A percentile compares a stretch with the other conserved stretches of the same genome.
These are phyloP conservation scores for Taenioides sp. DNA, from an alignment of 2,797 vertebrate genomes.

Conservation along the genomic window DNA sequence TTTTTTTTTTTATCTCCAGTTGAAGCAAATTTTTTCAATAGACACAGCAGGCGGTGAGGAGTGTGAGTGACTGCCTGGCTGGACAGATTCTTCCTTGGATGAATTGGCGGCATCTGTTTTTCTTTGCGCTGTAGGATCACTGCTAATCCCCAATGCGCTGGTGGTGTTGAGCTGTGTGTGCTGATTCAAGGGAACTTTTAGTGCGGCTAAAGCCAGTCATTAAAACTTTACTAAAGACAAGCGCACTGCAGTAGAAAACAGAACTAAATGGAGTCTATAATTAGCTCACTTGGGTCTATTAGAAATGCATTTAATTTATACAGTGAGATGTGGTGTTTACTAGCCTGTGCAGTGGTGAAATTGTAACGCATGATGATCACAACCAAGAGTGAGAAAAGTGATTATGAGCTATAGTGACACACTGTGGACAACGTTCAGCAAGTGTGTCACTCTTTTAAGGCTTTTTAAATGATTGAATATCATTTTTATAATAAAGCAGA, in stretches of 20 bases:
- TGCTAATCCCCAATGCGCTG: slow-evolving; percentile 49
- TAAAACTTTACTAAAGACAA: slow-evolving; percentile 13
- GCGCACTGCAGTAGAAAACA: not conserved
- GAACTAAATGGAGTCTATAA: not conserved
- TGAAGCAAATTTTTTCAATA: slow-evolving; percentile 20
- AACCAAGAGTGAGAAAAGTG: not conserved
- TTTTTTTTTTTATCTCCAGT: slow-evolving; percentile 5
- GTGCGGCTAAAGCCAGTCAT: slow-evolving; percentile 9
- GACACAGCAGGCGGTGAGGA: slow-evolving; percentile 16
- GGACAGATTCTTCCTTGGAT: slow-evolving; percentile 43
- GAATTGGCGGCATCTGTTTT: slow-evolving; percentile 57
- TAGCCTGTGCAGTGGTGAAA: not conserved
- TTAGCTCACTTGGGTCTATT: slow-evolving; percentile 9
- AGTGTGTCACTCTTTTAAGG: not conserved
- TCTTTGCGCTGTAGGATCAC: slow-evolving; percentile 42
- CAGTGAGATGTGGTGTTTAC: slow-evolving; percentile 9
- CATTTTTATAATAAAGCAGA: not conserved
- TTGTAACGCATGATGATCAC: not conserved
- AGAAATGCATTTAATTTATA: slow-evolving; percentile 4
- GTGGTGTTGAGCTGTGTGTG: slow-evolving; percentile 38
- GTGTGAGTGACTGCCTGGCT: slow-evolving; percentile 34
- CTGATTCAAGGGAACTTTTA: slow-evolving; percentile 22
- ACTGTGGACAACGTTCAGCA: not conserved
- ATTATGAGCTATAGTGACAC: not conserved
- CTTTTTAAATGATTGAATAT: not conserved